Evolutionary conservation across 23 tunicate genomes (phyloP).

Genomic region (Oikopleura albicans): DNA sequence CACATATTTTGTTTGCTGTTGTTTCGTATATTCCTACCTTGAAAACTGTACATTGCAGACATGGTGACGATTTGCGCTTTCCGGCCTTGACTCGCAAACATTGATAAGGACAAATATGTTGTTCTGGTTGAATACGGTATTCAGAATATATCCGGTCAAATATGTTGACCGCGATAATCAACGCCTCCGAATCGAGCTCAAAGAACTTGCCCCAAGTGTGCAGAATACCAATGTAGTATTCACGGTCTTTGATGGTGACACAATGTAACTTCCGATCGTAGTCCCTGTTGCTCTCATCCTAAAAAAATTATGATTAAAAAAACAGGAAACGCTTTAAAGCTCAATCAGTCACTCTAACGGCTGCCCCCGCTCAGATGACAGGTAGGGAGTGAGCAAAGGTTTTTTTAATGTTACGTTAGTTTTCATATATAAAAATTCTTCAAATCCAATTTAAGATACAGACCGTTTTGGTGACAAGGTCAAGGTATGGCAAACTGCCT

Average conservation of each 20-base stretch:
- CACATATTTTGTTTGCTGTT: no score
- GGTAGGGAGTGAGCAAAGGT: no score
- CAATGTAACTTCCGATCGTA: conserved; percentile 14
- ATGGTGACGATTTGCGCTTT: not conserved
- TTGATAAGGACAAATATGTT: conserved; percentile 3
- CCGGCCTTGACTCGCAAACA: not conserved
- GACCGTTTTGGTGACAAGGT: no score
- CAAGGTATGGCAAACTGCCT: no score
- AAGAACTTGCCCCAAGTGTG: not conserved
- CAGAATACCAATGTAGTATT: not conserved
- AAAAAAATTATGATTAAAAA: no score
- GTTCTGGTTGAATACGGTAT: conserved; percentile 4
- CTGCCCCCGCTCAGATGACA: no score
- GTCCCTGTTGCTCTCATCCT: not conserved
- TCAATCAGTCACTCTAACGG: no score
- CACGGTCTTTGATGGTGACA: not conserved
- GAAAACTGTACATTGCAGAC: not conserved
- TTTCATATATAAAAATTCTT: no score
- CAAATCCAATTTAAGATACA: no score
- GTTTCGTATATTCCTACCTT: no score
- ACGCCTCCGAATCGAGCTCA: not conserved
- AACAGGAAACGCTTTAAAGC: no score
- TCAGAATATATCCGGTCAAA: not conserved
- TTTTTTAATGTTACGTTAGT: no score
- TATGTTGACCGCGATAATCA: not conserved